Percentiles rank a stretch among this genome's conserved stretches.
phyloP scores from a whole-genome alignment of 2,797 vertebrate genomes.

The Anas flavirostris region DNA sequence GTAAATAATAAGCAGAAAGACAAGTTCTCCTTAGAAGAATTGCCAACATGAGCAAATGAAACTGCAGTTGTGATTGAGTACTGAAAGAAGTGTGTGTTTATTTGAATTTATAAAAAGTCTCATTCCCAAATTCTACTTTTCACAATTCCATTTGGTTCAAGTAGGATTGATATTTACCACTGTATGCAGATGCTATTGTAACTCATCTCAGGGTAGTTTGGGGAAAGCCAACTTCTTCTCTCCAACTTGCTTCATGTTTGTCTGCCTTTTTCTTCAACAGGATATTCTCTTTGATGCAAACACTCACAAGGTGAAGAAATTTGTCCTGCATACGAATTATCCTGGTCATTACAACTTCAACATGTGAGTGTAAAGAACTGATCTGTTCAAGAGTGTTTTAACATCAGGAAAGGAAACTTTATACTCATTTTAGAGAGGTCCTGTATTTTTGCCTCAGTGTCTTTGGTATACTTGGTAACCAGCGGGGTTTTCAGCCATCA shows the following conservation, averaged over 20 bases:
- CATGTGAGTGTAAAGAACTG: slow-evolving; percentile 86
- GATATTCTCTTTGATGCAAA: slow-evolving; percentile 98
- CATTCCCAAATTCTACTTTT: background rate
- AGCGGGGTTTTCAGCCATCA: background rate
- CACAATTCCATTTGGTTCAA: background rate
- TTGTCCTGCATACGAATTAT: slow-evolving; percentile 97
- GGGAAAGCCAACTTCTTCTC: background rate
- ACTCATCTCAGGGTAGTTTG: background rate
- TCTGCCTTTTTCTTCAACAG: slow-evolving; percentile 74
- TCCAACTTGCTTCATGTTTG: background rate
- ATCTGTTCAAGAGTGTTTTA: background rate
- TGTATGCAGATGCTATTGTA: background rate
- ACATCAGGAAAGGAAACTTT: background rate
- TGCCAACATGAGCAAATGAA: background rate
- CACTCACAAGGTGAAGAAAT: slow-evolving; percentile 97
- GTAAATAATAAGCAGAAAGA: background rate
- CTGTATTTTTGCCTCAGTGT: background rate
- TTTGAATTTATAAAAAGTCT: background rate
- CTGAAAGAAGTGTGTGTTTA: background rate
- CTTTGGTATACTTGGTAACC: background rate
- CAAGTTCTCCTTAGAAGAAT: background rate
- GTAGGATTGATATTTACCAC: accelerated
- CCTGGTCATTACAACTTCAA: slow-evolving; percentile 99
- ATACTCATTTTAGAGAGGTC: background rate
- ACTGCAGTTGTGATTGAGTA: background rate